Percentiles rank a stretch among this genome's conserved stretches.
phyloP scores from a whole-genome alignment of 2,888 invertebrate genomes.

The Trissolcus brochymenae region DNA sequence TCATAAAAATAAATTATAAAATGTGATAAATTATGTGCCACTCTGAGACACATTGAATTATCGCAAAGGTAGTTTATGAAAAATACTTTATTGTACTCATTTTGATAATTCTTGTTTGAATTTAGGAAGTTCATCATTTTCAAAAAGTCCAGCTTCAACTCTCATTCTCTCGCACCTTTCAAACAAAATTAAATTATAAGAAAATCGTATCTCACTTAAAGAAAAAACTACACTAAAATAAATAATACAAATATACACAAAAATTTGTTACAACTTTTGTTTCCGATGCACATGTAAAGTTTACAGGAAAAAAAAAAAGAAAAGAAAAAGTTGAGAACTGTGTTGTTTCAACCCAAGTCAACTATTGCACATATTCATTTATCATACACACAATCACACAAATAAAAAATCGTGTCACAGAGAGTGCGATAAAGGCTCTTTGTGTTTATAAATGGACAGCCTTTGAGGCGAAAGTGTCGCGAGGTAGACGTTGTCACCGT shows the following conservation, averaged over 20 bases:
- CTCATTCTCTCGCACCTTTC: no score
- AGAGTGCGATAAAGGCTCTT: conserved; percentile 21
- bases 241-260: conserved; percentile 1
- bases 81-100: conserved; percentile 7
- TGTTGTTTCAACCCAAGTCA: background rate
- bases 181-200: no score
- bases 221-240: background rate
- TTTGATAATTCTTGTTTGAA: no score
- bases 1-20: no score
- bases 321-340: background rate
- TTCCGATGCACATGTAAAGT: background rate
- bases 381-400: background rate
- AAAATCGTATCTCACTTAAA: conserved; percentile 1
- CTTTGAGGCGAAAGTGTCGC: conserved; percentile 83
- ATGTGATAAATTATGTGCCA: no score
- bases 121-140: no score
- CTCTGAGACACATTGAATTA: background rate
- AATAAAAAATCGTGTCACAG: conserved; percentile 38
- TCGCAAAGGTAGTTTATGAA: background rate
- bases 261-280: background rate
- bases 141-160: no score
- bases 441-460: conserved; percentile 81
- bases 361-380: conserved; percentile 8
- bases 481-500: conserved; percentile 78
- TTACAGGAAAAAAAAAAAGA: background rate